phyloP scores from a whole-genome alignment of 2,888 invertebrate genomes.

The Itoplectis maculator region DNA sequence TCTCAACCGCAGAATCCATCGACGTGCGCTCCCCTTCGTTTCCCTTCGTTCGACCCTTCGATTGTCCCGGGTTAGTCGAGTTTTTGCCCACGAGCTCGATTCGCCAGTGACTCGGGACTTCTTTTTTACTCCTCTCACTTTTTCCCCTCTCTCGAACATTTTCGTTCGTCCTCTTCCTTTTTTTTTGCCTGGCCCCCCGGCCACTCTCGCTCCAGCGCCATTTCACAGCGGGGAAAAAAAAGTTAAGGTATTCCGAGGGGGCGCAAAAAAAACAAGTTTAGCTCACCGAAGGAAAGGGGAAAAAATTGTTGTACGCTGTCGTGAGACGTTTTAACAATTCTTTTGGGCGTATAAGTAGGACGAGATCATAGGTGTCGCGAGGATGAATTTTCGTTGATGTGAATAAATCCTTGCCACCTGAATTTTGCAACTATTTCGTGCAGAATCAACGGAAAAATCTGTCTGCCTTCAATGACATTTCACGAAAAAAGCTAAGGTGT shows the following conservation, averaged over 20 bases:
- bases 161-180: not conserved
- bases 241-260: not conserved
- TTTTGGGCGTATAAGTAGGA: too few species aligned
- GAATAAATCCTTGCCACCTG: too few species aligned
- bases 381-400: too few species aligned
- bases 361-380: too few species aligned
- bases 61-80: conserved; percentile 42
- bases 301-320: not conserved
- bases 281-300: not conserved
- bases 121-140: conserved; percentile 18
- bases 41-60: conserved; percentile 16
- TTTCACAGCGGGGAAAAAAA: not conserved
- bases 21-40: conserved; percentile 17
- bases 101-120: not conserved
- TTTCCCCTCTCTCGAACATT: conserved; percentile 1
- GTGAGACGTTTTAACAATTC: too few species aligned
- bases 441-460: too few species aligned
- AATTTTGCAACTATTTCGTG: too few species aligned
- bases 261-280: not conserved
- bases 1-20: conserved; percentile 19
- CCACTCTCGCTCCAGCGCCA: not conserved
- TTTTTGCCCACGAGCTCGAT: conserved; percentile 37
- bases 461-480: too few species aligned
- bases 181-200: not conserved
- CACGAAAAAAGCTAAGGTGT: too few species aligned